A percentile compares a stretch with the other conserved stretches of the same genome.
Evolutionary conservation across 1,140 invertebrate species (phyloP).

Genomic region (Drosophila nigromelanica): DNA sequence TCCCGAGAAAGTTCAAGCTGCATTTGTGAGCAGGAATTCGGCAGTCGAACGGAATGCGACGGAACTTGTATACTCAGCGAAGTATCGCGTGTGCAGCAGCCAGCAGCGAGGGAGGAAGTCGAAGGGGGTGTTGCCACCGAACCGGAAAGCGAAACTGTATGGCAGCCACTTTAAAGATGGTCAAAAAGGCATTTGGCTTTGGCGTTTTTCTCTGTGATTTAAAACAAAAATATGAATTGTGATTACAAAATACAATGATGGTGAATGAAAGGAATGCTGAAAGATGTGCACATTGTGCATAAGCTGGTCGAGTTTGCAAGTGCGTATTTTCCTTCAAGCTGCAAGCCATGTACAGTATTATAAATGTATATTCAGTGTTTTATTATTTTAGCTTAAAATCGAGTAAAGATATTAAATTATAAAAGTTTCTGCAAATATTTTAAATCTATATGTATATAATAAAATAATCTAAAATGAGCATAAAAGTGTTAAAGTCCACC

Average conservation of each 20-base stretch:
- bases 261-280: conserved; percentile 21
- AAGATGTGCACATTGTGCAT: conserved; percentile 5
- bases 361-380: conserved; percentile 21
- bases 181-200: conserved; percentile 7
- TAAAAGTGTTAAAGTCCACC: no score
- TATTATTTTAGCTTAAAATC: no score
- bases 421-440: conserved; percentile 3
- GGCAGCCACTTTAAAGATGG: conserved; percentile 58
- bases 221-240: conserved; percentile 66
- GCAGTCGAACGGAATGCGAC: conserved; percentile 71
- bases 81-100: conserved; percentile 66
- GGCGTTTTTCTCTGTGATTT: conserved; percentile 62
- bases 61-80: conserved; percentile 76
- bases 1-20: conserved; percentile 58
- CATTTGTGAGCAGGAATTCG: conserved; percentile 75
- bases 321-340: conserved; percentile 31
- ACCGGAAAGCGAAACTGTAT: conserved; percentile 34
- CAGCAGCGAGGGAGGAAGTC: conserved; percentile 3
- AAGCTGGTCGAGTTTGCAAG: conserved; percentile 11
- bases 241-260: conserved; percentile 59
- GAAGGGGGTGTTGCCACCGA: conserved; percentile 3
- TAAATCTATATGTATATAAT: not conserved
- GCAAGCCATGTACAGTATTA: conserved; percentile 71
- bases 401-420: no score
- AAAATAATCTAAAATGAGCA: no score